These are phyloP conservation scores for Tipula helvola DNA, from an alignment of 2,888 invertebrate species.

Conservation along the genomic window DNA sequence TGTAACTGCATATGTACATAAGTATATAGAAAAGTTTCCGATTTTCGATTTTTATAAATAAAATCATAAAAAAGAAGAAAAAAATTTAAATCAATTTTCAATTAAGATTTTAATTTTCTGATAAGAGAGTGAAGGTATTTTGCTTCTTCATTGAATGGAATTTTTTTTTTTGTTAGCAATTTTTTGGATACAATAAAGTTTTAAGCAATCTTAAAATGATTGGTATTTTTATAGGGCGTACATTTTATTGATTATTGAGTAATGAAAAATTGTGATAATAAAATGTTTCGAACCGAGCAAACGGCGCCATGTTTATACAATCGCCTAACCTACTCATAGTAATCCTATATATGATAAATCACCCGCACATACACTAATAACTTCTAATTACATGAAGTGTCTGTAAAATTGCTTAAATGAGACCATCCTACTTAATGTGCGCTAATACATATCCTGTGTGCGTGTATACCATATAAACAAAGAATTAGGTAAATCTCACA, in stretches of 20 bases:
- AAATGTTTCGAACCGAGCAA: background rate
- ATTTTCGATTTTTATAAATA: background rate
- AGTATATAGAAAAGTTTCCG: background rate
- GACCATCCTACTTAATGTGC: background rate
- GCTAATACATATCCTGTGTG: background rate
- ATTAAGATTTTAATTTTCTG: slow-evolving; percentile 4
- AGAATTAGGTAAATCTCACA: background rate
- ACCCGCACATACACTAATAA: background rate
- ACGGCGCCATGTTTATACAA: background rate
- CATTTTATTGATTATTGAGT: background rate
- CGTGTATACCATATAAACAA: background rate
- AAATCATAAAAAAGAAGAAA: background rate
- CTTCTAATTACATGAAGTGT: background rate
- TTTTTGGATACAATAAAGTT: background rate
- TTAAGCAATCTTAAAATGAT: background rate
- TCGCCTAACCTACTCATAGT: background rate
- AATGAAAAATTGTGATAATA: background rate
- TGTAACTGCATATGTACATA: background rate
- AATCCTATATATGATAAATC: background rate
- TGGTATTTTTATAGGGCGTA: background rate
- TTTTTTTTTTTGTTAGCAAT: background rate
- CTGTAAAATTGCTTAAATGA: background rate
- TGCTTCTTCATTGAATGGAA: background rate
- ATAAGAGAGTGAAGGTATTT: background rate
- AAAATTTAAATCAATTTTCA: background rate